phyloP scores from a whole-genome alignment of 2,888 invertebrate genomes.

The Schrankia costaestrigalis region DNA sequence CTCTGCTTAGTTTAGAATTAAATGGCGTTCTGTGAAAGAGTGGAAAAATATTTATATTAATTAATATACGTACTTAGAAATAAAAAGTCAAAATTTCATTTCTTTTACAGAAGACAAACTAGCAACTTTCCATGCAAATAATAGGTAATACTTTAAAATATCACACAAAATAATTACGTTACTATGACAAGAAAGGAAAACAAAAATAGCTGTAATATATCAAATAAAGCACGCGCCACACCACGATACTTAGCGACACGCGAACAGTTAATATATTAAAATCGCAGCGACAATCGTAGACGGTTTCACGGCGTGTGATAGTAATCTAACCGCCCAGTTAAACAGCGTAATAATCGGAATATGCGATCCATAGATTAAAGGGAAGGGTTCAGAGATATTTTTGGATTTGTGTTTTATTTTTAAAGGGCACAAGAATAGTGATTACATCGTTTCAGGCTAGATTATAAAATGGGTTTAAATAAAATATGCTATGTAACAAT shows the following conservation, averaged over 20 bases:
- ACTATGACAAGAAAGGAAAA: conserved; percentile 2
- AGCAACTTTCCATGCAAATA: too few species aligned
- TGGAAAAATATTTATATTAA: too few species aligned
- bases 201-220: conserved; percentile 19
- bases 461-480: too few species aligned
- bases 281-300: conserved; percentile 42
- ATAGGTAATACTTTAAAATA: too few species aligned
- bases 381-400: conserved; percentile 6
- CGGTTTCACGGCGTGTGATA: conserved; percentile 33
- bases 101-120: too few species aligned
- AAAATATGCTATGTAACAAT: too few species aligned
- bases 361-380: conserved; percentile 31
- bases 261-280: conserved; percentile 40
- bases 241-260: conserved; percentile 36
- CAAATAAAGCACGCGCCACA: conserved; percentile 26
- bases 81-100: too few species aligned
- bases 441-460: too few species aligned
- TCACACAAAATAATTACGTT: conserved; percentile 1
- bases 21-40: too few species aligned
- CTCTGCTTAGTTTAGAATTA: too few species aligned
- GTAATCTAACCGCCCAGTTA: conserved; percentile 34
- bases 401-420: neutral
- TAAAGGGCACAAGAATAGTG: neutral
- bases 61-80: too few species aligned
- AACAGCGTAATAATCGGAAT: conserved; percentile 31